Conservation (phyloP, 2,113 vertebrate genomes). For the Ciconia stormi region DNA sequence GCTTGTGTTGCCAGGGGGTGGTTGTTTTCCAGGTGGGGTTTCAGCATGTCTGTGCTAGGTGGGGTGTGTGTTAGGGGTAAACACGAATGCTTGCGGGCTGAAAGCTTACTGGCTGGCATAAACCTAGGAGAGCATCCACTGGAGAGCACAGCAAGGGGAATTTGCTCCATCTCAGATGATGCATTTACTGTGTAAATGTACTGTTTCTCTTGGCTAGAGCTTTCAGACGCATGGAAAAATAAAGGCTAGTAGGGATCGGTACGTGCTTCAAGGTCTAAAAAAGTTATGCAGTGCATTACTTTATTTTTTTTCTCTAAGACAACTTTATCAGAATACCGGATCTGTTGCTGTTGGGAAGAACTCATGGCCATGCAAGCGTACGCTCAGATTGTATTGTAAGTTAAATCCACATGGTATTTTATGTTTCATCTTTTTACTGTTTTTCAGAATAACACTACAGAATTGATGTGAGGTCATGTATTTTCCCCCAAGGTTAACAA, state of each 20-base stretch:
- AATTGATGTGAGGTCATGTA: not conserved
- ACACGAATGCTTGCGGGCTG: fast-evolving
- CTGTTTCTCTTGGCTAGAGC: not conserved
- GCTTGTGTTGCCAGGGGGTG: not conserved
- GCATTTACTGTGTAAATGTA: not conserved
- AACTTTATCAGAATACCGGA: not conserved
- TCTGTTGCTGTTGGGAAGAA: not conserved
- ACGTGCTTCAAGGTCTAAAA: not conserved
- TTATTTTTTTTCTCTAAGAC: too few species aligned
- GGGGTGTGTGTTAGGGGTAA: not conserved
- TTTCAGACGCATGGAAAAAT: not conserved
- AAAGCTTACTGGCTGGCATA: too few species aligned
- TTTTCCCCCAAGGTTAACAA: not conserved
- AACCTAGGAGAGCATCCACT: not conserved
- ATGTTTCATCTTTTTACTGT: not conserved
- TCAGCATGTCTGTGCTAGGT: not conserved
- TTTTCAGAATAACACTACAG: not conserved
- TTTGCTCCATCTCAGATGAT: fast-evolving
- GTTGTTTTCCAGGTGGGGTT: not conserved
- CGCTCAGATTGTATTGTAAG: not conserved
- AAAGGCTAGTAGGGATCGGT: too few species aligned
- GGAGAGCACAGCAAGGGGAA: not conserved
- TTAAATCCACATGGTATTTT: not conserved
- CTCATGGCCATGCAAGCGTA: too few species aligned
- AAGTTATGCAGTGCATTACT: fast-evolving